phyloP scores from a whole-genome alignment of 2,797 vertebrate species.

The Coccyzus lansbergi region DNA sequence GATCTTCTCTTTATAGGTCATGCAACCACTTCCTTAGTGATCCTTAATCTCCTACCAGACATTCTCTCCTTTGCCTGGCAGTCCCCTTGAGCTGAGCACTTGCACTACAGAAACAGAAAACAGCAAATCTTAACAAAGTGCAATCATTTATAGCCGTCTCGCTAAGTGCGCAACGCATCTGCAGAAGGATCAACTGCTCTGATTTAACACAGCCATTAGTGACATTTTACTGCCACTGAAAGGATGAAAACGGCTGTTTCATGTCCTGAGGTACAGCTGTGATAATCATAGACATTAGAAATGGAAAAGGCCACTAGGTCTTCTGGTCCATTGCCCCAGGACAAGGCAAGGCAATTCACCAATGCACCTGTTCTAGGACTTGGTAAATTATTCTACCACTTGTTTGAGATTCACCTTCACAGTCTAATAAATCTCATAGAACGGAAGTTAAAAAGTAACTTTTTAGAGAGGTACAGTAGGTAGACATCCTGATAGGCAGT shows the following conservation, averaged over 20 bases:
- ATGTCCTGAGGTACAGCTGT: constrained; percentile 19
- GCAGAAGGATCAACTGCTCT: constrained; percentile 35
- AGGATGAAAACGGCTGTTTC: constrained; percentile 50
- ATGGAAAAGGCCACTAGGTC: constrained; percentile 32
- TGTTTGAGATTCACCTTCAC: constrained; percentile 11
- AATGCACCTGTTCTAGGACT: neutral
- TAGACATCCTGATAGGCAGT: neutral
- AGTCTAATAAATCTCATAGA: constrained; percentile 19
- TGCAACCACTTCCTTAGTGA: constrained; percentile 51
- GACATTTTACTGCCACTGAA: constrained; percentile 49
- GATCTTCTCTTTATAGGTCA: constrained; percentile 58
- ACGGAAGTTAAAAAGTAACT: constrained; percentile 37
- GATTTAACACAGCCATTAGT: constrained; percentile 55
- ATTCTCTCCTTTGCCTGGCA: constrained; percentile 29
- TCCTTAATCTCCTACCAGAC: constrained; percentile 55
- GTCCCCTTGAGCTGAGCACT: constrained; percentile 13
- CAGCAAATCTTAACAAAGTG: constrained; percentile 43
- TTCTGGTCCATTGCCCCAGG: neutral
- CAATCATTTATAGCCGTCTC: constrained; percentile 13
- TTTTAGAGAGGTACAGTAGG: neutral
- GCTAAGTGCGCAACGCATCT: constrained; percentile 36
- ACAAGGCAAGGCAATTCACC: constrained; percentile 24
- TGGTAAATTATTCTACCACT: constrained; percentile 26
- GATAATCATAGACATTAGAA: constrained; percentile 45
- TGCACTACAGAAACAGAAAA: constrained; percentile 10